Evolutionary conservation across 1,140 invertebrate genomes (phyloP).

Genomic region (Ladona fulva): DNA sequence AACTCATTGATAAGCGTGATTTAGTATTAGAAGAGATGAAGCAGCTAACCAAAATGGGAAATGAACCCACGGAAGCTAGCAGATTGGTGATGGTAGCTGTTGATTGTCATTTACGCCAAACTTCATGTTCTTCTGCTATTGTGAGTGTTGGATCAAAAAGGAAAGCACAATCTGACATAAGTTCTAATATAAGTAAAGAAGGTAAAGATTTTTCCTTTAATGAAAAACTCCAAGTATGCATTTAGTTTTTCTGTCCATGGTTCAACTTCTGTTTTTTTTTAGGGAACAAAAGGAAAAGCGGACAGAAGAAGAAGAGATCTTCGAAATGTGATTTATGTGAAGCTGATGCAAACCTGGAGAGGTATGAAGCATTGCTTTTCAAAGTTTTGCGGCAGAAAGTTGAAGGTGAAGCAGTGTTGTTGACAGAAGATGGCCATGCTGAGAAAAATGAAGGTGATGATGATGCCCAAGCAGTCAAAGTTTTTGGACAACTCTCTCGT

Average conservation of each 20-base stretch:
- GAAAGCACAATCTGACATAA: background rate
- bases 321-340: constrained; percentile 41
- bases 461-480: background rate
- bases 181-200: background rate
- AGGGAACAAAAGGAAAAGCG: constrained; percentile 25
- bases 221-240: too few species aligned
- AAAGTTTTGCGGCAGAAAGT: constrained; percentile 30
- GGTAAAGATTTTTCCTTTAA: background rate
- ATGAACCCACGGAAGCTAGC: background rate
- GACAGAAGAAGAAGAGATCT: constrained; percentile 21
- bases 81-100: constrained; percentile 46
- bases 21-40: constrained; percentile 32
- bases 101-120: constrained; percentile 53
- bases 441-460: constrained; percentile 30
- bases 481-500: constrained; percentile 28
- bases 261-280: background rate
- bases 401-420: constrained; percentile 18
- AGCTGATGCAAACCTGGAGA: constrained; percentile 40
- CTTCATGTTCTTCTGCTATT: background rate
- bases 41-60: background rate
- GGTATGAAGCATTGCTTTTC: constrained; percentile 47
- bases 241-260: too few species aligned
- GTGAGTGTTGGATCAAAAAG: background rate
- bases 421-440: constrained; percentile 23
- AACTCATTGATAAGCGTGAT: constrained; percentile 34